A percentile compares a stretch with the other conserved stretches of the same genome.
Evolutionary conservation across 2,797 vertebrate species (phyloP).

Genomic region (Channallabes apus): DNA sequence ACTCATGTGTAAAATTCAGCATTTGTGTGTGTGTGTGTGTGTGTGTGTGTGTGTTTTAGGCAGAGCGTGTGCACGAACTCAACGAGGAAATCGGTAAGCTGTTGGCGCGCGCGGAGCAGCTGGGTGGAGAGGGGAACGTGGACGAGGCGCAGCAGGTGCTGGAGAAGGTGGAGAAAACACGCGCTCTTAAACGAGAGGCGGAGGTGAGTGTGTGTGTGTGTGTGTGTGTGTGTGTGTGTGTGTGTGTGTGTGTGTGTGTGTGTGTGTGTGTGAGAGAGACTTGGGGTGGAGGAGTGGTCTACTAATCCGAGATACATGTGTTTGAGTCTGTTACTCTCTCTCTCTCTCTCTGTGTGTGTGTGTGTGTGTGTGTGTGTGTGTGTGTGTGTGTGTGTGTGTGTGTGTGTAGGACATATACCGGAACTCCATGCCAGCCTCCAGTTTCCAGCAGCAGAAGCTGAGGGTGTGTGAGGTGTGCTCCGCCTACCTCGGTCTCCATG

Average conservation of each 20-base stretch:
- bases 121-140: conserved; percentile 95
- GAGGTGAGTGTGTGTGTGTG: conserved; percentile 75
- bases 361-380: background rate
- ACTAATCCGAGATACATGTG: too few relatives aligned
- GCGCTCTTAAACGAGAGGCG: conserved; percentile 92
- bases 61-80: conserved; percentile 94
- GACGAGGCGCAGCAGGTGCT: conserved; percentile 95
- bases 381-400: background rate
- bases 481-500: conserved; percentile 94
- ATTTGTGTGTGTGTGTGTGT: conserved; percentile 33
- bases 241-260: conserved; percentile 20
- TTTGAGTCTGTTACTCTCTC: too few relatives aligned
- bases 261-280: conserved; percentile 30
- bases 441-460: conserved; percentile 97
- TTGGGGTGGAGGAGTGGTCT: too few relatives aligned
- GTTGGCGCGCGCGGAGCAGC: conserved; percentile 91
- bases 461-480: conserved; percentile 97
- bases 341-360: too few relatives aligned
- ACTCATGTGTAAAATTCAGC: too few relatives aligned
- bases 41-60: conserved; percentile 70
- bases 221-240: too few relatives aligned
- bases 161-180: conserved; percentile 96
- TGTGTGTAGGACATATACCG: conserved; percentile 88
- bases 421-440: conserved; percentile 98
- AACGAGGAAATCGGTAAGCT: conserved; percentile 98